Conservation (phyloP, 2,797 vertebrate species). For the Leptodactylus fallax region DNA sequence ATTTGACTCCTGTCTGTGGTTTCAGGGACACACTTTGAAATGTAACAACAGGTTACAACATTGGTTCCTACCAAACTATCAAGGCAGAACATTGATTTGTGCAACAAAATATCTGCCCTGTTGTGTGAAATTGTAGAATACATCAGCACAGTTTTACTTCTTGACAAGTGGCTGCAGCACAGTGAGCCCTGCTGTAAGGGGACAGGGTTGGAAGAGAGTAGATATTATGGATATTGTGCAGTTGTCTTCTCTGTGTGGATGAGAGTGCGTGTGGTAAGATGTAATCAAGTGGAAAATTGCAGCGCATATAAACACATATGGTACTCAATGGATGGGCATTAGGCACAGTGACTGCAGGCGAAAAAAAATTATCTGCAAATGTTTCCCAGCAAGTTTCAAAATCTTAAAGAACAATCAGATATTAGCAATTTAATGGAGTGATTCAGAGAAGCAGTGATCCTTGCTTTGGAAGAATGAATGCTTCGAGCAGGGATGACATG, state of each 20-base stretch:
- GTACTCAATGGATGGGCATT: constrained; percentile 78
- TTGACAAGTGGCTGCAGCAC: not conserved
- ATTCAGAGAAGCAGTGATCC: constrained; percentile 74
- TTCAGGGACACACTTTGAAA: no score
- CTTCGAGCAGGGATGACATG: constrained; percentile 67
- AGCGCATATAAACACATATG: constrained; percentile 80
- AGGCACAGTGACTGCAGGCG: constrained; percentile 79
- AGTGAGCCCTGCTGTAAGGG: constrained; percentile 23
- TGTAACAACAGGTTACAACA: not conserved
- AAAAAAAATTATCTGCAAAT: constrained; percentile 77
- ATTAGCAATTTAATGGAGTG: constrained; percentile 79
- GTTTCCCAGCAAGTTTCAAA: constrained; percentile 78
- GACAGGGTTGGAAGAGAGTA: constrained; percentile 46
- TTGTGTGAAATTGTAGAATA: no score
- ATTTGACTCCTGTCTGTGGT: no score
- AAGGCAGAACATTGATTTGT: not conserved
- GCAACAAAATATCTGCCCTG: no score
- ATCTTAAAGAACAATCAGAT: constrained; percentile 79
- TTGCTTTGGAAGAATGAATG: constrained; percentile 73
- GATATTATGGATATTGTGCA: constrained; percentile 73
- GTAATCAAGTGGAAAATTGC: constrained; percentile 81
- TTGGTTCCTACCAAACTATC: not conserved
- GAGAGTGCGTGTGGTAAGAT: constrained; percentile 75
- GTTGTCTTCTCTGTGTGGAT: constrained; percentile 75
- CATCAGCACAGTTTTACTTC: not conserved